These are phyloP conservation scores for Drosophila lini DNA, from an alignment of 1,140 invertebrate species.

Conservation along the genomic window DNA sequence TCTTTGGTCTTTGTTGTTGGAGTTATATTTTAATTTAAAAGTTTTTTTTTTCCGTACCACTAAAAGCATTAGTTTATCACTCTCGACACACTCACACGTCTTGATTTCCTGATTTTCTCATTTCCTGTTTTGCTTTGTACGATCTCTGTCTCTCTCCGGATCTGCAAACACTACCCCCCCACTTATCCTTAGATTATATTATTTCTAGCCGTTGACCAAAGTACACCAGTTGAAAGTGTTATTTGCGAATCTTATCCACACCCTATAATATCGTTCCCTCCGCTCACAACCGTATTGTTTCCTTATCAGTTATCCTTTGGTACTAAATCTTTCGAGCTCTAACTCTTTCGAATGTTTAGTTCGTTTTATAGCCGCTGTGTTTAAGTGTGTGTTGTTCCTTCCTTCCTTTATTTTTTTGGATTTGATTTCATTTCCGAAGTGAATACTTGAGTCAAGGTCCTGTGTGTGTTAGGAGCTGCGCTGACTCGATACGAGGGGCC, in stretches of 20 bases:
- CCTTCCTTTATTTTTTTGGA: constrained; percentile 8
- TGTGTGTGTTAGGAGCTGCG: constrained; percentile 35
- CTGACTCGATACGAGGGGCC: constrained; percentile 35
- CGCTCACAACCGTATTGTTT: constrained; percentile 11
- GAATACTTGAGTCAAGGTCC: constrained; percentile 26
- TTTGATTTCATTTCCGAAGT: constrained; percentile 37
- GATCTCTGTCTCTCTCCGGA: constrained; percentile 11
- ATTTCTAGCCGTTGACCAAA: constrained; percentile 45
- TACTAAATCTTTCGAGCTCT: constrained; percentile 41
- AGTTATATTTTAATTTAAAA: constrained; percentile 18
- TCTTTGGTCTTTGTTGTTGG: constrained; percentile 72
- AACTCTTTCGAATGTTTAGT: constrained; percentile 39
- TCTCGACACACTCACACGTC: constrained; percentile 23
- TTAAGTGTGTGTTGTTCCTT: constrained; percentile 28
- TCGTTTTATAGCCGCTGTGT: constrained; percentile 50
- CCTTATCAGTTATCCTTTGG: constrained; percentile 18
- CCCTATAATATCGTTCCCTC: constrained; percentile 7
- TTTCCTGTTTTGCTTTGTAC: constrained; percentile 48
- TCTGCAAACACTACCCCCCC: constrained; percentile 17
- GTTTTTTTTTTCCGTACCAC: constrained; percentile 35
- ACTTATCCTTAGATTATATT: constrained; percentile 36
- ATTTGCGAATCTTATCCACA: constrained; percentile 43
- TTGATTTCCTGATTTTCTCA: constrained; percentile 55
- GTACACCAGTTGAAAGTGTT: constrained; percentile 58
- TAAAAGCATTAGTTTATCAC: constrained; percentile 55